phyloP scores from a whole-genome alignment of 2,113 vertebrate species.

The Ciconia stormi region DNA sequence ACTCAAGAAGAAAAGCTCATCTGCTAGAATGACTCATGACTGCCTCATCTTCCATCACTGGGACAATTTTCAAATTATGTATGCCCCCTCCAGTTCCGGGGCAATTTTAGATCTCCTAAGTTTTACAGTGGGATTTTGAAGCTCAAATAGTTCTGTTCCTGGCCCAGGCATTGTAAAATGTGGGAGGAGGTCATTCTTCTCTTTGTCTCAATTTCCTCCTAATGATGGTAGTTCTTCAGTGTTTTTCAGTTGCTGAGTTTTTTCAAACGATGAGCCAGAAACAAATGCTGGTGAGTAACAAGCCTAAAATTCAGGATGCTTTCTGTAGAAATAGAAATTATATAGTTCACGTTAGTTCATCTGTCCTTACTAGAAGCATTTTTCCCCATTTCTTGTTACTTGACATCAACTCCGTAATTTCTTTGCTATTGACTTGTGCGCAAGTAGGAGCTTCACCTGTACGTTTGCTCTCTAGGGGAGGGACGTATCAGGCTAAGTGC shows the following conservation, averaged over 20 bases:
- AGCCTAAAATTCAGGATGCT: neutral
- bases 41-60: slow-evolving; percentile 16
- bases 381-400: neutral
- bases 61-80: neutral
- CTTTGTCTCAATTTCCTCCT: neutral
- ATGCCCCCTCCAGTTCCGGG: neutral
- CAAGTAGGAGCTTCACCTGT: neutral
- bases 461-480: neutral
- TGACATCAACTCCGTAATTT: neutral
- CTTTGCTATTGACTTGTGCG: neutral
- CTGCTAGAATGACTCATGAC: neutral
- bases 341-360: neutral
- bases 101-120: neutral
- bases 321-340: neutral
- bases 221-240: neutral
- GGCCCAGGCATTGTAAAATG: neutral
- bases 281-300: neutral
- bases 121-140: neutral
- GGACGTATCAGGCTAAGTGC: neutral
- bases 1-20: slow-evolving; percentile 35
- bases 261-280: neutral
- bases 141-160: neutral
- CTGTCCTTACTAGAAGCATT: neutral
- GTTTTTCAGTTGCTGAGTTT: neutral
- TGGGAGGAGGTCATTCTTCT: neutral